Base-by-base conservation (phyloP, 2,797 vertebrate genomes). In the Craterocephalus amniculus region DNA sequence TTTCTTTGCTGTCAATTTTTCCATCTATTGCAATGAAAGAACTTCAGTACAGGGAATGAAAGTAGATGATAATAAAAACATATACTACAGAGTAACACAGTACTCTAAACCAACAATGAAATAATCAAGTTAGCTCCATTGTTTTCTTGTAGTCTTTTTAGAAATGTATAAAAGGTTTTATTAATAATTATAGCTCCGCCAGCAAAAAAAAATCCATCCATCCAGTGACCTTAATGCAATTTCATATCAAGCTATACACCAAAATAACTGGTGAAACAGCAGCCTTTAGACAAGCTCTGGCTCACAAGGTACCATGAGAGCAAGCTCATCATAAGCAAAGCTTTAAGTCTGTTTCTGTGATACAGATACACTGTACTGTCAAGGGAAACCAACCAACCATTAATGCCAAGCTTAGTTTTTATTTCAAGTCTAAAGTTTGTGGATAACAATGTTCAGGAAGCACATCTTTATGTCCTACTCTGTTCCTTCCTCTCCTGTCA, bases 401-500 rank as follows among this genome's bases (percentile, higher is more conserved):
- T 36, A 77, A 66, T 14, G 40, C 22, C 32, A 69, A 56, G 27
- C 32, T 29, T 18, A 4, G 22, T 20, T 14, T 64, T 49, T 14
- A 60, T 38, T 68, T 22, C 4, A 48, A 40, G 22, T 26, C 2
- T 1, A 16, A 32, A 31, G 5, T 68, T 54, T 66, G 58, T 31
- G 26, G 29, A 70, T 11, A 34, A 56, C 29, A 64, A 36, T 54
- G 49, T 32, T 45, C 51, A 85, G 80, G 77, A 81, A 89, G 73
- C 61, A 10, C 29, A 1, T 58, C 24, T 66, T 32, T 29, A 58
- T 61, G 35, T 36, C 7, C 31, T 18, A 68, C 55, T 56, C 58
- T 27, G 35, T 67, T 52, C 45, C n/a, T 48, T 59, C 61, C 62
- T 68, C 32, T 59, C 58, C 58, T 35, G 59, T 74, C 63, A 56